Percentiles rank a stretch among this genome's conserved stretches.
phyloP scores from a whole-genome alignment of 2,888 invertebrate species.

The Melinaea menophilus region DNA sequence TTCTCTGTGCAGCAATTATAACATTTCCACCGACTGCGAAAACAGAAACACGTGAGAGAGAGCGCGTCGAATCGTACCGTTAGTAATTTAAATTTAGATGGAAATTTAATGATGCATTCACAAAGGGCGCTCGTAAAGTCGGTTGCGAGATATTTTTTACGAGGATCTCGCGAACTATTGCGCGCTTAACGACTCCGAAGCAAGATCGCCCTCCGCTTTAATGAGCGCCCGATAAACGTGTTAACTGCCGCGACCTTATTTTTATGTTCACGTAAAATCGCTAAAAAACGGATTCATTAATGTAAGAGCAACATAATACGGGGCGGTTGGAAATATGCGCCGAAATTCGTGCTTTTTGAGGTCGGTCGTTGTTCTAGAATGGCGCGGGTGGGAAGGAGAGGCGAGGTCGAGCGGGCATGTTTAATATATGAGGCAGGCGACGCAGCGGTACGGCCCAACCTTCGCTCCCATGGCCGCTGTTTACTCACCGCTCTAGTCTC shows the following conservation, averaged over 20 bases:
- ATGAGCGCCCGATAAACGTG: slow-evolving; percentile 78
- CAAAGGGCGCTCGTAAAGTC: slow-evolving; percentile 78
- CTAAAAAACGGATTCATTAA: slow-evolving; percentile 75
- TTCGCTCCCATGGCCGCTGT: slow-evolving; percentile 69
- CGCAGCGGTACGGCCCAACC: slow-evolving; percentile 71
- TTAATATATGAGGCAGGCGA: slow-evolving; percentile 77
- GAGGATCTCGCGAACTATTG: slow-evolving; percentile 79
- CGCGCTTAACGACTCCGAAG: slow-evolving; percentile 78
- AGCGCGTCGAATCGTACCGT: slow-evolving; percentile 70
- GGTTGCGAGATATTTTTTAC: slow-evolving; percentile 78
- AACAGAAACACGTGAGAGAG: slow-evolving; percentile 76
- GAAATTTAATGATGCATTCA: slow-evolving; percentile 78
- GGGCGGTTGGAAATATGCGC: slow-evolving; percentile 29
- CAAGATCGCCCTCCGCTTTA: slow-evolving; percentile 77
- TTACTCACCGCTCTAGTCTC: slow-evolving; percentile 74
- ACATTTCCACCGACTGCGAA: slow-evolving; percentile 76
- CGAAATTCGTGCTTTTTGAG: slow-evolving; percentile 39
- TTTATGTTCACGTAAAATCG: slow-evolving; percentile 75
- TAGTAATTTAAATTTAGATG: slow-evolving; percentile 78
- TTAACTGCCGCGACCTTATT: slow-evolving; percentile 77
- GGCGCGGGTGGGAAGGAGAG: slow-evolving; percentile 43
- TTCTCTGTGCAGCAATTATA: slow-evolving; percentile 76
- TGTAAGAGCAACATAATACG: slow-evolving; percentile 45
- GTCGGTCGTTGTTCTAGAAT: slow-evolving; percentile 31
- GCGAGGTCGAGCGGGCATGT: slow-evolving; percentile 62